Percentiles rank a stretch among this genome's conserved stretches.
These are phyloP conservation scores for Phengaris arion DNA, from an alignment of 2,888 invertebrate genomes.

Conservation along the genomic window DNA sequence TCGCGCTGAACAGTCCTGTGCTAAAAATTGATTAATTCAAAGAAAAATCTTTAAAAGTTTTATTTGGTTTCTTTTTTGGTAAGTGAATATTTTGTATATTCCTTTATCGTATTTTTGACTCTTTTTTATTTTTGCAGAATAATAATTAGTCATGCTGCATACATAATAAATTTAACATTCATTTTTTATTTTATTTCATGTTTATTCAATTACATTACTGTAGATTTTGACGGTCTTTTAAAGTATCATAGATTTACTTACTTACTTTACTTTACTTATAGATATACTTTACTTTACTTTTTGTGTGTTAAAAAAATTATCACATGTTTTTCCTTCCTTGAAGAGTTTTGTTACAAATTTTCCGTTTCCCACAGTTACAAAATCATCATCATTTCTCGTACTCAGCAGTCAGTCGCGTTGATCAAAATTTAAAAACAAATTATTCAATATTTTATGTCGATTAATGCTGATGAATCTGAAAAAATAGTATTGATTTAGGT, in stretches of 20 bases:
- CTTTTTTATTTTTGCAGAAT: neutral
- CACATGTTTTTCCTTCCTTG: neutral
- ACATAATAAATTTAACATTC: neutral
- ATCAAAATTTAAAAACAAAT: too few relatives aligned
- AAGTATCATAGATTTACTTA: too few relatives aligned
- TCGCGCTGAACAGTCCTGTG: conserved; percentile 58
- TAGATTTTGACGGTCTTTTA: too few relatives aligned
- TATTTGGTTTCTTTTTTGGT: neutral
- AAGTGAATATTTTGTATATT: neutral
- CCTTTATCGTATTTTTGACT: neutral
- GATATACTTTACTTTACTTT: too few relatives aligned
- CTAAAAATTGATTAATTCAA: conserved; percentile 16
- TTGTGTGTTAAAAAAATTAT: neutral
- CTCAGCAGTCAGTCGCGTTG: too few relatives aligned
- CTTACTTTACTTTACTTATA: too few relatives aligned
- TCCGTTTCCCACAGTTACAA: too few relatives aligned
- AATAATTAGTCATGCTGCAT: neutral
- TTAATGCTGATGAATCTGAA: too few relatives aligned
- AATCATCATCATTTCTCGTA: too few relatives aligned
- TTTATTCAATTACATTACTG: neutral
- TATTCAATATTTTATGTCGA: too few relatives aligned
- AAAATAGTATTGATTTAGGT: too few relatives aligned
- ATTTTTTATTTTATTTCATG: neutral
- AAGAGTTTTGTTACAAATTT: too few relatives aligned
- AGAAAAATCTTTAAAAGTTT: neutral